Conservation (phyloP, 2,888 invertebrate species). For the Cantharis lateralis region DNA sequence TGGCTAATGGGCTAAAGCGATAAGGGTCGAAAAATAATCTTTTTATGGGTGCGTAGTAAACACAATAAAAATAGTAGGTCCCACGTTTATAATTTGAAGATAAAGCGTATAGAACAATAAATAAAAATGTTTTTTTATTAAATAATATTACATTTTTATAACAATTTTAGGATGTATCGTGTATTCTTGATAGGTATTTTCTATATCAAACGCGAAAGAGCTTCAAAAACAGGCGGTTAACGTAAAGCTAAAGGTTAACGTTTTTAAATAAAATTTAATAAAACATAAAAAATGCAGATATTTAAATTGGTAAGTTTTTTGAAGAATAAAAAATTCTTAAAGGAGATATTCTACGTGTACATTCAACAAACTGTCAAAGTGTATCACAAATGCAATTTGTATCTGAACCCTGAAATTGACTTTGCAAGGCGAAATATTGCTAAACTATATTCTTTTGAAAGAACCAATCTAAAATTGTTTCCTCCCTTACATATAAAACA, state of each 20-base stretch:
- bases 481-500: conserved; percentile 43
- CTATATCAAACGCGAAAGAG: not conserved
- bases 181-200: not conserved
- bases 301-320: not conserved
- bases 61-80: conserved; percentile 4
- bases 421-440: conserved; percentile 48
- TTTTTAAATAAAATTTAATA: not conserved
- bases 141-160: not conserved
- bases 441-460: conserved; percentile 48
- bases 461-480: conserved; percentile 48
- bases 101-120: not conserved
- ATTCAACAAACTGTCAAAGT: conserved; percentile 47
- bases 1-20: not conserved
- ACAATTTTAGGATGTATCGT: not conserved
- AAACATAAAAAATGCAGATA: not conserved
- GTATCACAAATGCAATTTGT: conserved; percentile 51
- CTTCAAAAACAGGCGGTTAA: not conserved
- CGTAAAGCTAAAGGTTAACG: not conserved
- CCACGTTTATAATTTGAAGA: conserved; percentile 1
- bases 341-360: conserved; percentile 20
- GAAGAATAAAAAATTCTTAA: conserved; percentile 16
- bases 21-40: conserved; percentile 1
- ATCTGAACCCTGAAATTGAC: conserved; percentile 48
- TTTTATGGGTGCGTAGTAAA: conserved; percentile 1
- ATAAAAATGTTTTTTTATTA: conserved; percentile 1